These are phyloP conservation scores for Falco cherrug DNA, from an alignment of 2,797 vertebrate species.

Conservation along the genomic window DNA sequence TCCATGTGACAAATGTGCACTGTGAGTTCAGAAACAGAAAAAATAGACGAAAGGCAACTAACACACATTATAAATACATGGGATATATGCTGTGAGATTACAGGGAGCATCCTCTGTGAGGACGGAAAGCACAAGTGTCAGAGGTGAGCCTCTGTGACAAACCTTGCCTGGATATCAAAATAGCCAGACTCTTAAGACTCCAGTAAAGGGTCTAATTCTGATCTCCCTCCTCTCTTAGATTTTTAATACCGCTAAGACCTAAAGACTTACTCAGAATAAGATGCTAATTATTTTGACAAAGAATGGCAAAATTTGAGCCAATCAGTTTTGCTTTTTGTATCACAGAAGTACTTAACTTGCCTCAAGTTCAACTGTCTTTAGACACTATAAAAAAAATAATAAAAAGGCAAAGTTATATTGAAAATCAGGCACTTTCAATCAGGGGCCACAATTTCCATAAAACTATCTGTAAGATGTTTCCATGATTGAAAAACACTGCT, in stretches of 20 bases:
- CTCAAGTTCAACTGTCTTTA: not conserved
- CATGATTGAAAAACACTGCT: slow-evolving; percentile 34
- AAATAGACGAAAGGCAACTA: not conserved
- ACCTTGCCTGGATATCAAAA: not conserved
- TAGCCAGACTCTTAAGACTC: not conserved
- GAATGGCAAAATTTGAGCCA: not conserved
- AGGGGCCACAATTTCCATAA: slow-evolving; percentile 5
- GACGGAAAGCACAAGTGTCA: not conserved
- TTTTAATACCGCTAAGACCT: not conserved
- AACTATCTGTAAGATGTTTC: slow-evolving; percentile 35
- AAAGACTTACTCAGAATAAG: not conserved
- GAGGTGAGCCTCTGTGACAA: not conserved
- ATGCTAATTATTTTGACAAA: not conserved
- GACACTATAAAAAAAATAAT: not conserved
- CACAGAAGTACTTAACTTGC: not conserved
- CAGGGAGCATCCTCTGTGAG: not conserved
- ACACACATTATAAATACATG: not conserved
- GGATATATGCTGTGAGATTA: not conserved
- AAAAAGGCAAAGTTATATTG: not conserved
- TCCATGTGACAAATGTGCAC: not conserved
- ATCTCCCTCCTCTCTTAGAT: not conserved
- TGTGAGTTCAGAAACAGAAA: not conserved
- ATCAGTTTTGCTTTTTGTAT: not conserved
- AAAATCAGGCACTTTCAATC: slow-evolving; percentile 29
- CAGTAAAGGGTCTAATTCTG: not conserved